Evolutionary conservation across 2,113 vertebrate species (phyloP).

Genomic region (Microtus montanus): DNA sequence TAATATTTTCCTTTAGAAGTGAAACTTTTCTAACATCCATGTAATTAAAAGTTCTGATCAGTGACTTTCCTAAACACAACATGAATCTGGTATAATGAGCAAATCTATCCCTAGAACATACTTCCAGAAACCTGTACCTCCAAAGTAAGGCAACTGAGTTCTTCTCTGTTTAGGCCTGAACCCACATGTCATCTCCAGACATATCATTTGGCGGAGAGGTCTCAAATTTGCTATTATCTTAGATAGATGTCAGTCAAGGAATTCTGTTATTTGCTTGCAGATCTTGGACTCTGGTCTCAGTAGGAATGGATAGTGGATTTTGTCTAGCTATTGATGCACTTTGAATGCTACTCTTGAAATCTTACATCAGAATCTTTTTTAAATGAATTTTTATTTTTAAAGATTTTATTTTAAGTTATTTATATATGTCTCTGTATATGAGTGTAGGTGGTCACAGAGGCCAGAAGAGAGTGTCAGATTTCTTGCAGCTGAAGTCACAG

Average conservation of each 20-base stretch:
- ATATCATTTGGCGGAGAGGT: background rate
- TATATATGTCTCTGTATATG: background rate
- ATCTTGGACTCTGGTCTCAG: background rate
- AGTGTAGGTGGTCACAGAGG: background rate
- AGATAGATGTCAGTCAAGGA: background rate
- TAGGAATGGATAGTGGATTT: background rate
- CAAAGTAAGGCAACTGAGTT: background rate
- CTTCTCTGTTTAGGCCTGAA: background rate
- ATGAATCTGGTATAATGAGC: background rate
- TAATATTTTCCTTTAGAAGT: background rate
- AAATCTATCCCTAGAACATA: background rate
- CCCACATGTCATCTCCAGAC: background rate
- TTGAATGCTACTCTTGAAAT: background rate
- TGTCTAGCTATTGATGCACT: background rate
- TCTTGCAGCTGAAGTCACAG: background rate
- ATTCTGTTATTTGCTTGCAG: background rate
- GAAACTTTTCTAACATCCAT: background rate
- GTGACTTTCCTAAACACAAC: slow-evolving; percentile 23
- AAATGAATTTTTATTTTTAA: background rate
- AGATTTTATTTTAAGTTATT: background rate
- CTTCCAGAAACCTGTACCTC: background rate
- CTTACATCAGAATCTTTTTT: background rate
- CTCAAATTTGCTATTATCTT: slow-evolving; percentile 1
- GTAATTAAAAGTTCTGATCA: slow-evolving; percentile 7
- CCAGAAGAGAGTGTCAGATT: background rate